phyloP scores from a whole-genome alignment of 2,113 vertebrate genomes.

The Apodemus sylvaticus region DNA sequence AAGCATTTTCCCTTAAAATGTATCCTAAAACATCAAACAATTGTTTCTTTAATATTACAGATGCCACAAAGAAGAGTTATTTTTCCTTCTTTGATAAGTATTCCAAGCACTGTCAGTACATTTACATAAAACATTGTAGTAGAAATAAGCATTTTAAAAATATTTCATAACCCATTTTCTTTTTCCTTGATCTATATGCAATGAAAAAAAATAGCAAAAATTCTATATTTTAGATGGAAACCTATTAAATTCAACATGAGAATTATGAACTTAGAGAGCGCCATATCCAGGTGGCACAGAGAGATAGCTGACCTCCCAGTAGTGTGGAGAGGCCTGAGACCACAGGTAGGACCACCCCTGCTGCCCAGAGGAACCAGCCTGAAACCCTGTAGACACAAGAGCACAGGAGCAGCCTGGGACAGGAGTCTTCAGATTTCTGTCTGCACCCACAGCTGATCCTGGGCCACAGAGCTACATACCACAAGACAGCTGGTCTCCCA shows the following conservation, averaged over 20 bases:
- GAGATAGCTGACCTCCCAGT: too few species aligned
- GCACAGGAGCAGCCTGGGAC: too few species aligned
- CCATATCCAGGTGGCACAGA: too few species aligned
- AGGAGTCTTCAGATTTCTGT: too few species aligned
- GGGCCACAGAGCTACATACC: too few species aligned
- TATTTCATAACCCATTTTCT: conserved; percentile 23
- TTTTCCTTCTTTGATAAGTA: background rate
- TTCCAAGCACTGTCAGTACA: background rate
- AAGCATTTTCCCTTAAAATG: background rate
- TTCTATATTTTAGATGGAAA: conserved; percentile 30
- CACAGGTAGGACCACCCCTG: too few species aligned
- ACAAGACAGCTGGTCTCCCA: too few species aligned
- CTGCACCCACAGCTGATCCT: too few species aligned
- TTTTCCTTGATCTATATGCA: background rate
- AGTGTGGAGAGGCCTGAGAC: too few species aligned
- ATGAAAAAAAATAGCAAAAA: background rate
- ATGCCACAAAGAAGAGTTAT: background rate
- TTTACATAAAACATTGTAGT: background rate
- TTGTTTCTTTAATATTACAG: background rate
- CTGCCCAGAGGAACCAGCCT: too few species aligned
- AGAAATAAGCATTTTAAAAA: conserved; percentile 12
- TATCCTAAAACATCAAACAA: background rate
- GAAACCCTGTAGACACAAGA: too few species aligned
- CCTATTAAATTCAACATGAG: background rate
- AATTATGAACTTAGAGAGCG: background rate